A percentile compares a stretch with the other conserved stretches of the same genome.
Conservation (phyloP, 2,888 invertebrate species). For the Sminthurides aquaticus region DNA sequence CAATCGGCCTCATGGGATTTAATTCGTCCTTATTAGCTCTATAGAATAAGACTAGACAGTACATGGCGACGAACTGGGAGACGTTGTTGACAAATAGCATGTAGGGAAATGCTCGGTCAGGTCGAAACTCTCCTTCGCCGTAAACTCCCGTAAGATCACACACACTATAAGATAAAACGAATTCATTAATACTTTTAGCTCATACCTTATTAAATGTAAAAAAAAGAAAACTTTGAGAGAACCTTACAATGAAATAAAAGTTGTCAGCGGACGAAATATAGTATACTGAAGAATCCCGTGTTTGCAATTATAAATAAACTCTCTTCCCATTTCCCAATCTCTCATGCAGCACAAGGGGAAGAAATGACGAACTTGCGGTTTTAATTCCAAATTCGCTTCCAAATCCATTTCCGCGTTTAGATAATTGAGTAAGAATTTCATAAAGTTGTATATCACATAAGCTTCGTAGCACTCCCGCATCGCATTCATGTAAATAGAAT, state of each 20-base stretch:
- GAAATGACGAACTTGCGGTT: conserved; percentile 62
- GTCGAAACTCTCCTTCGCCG: conserved; percentile 82
- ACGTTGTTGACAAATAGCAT: conserved; percentile 79
- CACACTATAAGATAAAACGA: conserved; percentile 58
- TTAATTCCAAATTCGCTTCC: conserved; percentile 54
- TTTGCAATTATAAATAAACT: conserved; percentile 89
- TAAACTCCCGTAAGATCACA: conserved; percentile 79
- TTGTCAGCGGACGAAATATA: conserved; percentile 79
- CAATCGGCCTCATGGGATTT: conserved; percentile 84
- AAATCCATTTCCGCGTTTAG: conserved; percentile 77
- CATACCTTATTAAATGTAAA: neutral
- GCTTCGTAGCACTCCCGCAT: conserved; percentile 93
- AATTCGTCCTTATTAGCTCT: conserved; percentile 78
- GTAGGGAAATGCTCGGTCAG: conserved; percentile 79
- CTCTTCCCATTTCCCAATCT: conserved; percentile 89
- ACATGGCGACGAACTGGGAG: conserved; percentile 94
- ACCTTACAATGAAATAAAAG: conserved; percentile 75
- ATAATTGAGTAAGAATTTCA: conserved; percentile 87
- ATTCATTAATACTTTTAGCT: too few species aligned
- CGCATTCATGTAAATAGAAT: conserved; percentile 87
- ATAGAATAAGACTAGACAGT: conserved; percentile 88
- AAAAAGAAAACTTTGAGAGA: conserved; percentile 8
- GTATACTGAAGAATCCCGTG: conserved; percentile 95
- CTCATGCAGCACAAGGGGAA: conserved; percentile 84
- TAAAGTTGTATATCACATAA: conserved; percentile 95